Percentiles rank a stretch among this genome's conserved stretches.
These are phyloP conservation scores for Agelaius tricolor DNA, from an alignment of 2,113 vertebrate genomes.

Conservation along the genomic window DNA sequence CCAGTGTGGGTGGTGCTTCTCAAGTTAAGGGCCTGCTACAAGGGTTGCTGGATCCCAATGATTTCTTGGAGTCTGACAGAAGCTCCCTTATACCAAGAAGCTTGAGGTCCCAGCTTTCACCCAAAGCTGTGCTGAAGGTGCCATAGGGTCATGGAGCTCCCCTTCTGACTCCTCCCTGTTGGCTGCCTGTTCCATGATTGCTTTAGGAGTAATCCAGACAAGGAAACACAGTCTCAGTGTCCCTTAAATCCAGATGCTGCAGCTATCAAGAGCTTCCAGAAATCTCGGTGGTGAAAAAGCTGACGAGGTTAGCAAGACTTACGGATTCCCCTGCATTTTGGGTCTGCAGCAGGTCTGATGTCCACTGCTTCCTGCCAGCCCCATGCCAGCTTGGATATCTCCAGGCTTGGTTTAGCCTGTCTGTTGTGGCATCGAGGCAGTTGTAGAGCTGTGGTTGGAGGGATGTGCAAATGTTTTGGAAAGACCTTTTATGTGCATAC, in stretches of 20 bases:
- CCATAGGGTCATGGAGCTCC: rapidly evolving
- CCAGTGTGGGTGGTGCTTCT: not conserved
- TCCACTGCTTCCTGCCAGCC: not conserved
- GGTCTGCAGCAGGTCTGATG: not conserved
- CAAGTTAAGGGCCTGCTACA: not conserved
- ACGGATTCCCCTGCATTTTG: not conserved
- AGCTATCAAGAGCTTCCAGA: not conserved
- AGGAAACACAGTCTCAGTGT: not conserved
- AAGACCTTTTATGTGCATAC: not conserved
- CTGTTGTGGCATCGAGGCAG: not conserved
- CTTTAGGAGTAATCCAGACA: not conserved
- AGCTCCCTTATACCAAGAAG: not conserved
- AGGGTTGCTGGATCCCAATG: not conserved
- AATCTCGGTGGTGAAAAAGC: not conserved
- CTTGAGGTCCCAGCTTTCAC: not conserved
- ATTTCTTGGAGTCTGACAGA: not conserved
- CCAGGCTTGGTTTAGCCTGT: not conserved
- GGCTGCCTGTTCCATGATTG: not conserved
- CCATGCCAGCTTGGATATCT: not conserved
- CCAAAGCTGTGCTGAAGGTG: not conserved
- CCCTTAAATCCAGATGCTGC: not conserved
- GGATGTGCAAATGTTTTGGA: not conserved
- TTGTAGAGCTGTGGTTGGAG: not conserved
- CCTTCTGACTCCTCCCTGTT: not conserved
- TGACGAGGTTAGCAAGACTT: not conserved